phyloP scores from a whole-genome alignment of 1,140 invertebrate genomes.

The Reticulitermes speratus region DNA sequence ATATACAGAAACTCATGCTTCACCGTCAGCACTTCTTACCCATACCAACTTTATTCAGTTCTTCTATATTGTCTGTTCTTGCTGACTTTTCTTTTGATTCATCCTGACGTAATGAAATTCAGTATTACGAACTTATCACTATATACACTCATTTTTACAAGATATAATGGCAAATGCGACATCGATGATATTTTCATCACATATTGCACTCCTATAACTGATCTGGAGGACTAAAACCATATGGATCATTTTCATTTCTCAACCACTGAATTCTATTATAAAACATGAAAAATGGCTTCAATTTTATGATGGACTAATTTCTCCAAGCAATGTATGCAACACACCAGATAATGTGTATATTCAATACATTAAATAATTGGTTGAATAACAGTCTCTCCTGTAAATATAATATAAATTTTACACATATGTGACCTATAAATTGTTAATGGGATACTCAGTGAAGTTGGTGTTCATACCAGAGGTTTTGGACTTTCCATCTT shows the following conservation, averaged over 20 bases:
- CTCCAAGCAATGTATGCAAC: not conserved
- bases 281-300: not conserved
- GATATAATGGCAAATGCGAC: not conserved
- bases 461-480: not conserved
- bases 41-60: too few relatives aligned
- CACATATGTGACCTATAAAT: not conserved
- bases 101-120: not conserved
- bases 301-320: not conserved
- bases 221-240: not conserved
- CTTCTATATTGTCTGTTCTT: too few relatives aligned
- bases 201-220: slow-evolving; percentile 2
- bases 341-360: not conserved
- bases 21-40: too few relatives aligned
- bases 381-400: not conserved
- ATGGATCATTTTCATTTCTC: slow-evolving; percentile 7
- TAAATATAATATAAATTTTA: not conserved
- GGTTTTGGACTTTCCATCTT: not conserved
- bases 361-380: not conserved
- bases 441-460: not conserved
- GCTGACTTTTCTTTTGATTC: too few relatives aligned
- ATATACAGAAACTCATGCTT: too few relatives aligned
- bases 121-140: not conserved
- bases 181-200: not conserved
- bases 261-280: not conserved
- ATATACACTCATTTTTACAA: slow-evolving; percentile 18